Evolutionary conservation across 2,113 vertebrate species (phyloP), one percentile per base, ranked within the genome.

Genomic region (Promerops cafer): DNA sequence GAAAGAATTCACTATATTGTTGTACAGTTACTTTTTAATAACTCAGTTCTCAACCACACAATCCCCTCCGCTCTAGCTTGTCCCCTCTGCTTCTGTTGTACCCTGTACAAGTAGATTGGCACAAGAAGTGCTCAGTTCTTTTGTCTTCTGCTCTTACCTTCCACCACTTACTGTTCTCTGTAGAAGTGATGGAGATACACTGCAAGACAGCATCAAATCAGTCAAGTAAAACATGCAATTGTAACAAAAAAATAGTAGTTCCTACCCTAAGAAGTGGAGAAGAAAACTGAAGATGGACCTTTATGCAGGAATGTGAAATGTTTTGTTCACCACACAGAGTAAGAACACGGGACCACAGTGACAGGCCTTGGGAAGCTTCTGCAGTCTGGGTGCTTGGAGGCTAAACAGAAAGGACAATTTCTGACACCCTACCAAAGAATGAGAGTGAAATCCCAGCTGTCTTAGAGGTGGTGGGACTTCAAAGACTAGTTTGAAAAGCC

Each of bases 261-360:
- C 23, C 18, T 84, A 30, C 33, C 20, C 12, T 15, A 63, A 81
- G 64, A 91, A 80, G 18, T 22, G 15, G 37, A 68, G 37, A 66
- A 68, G n/a, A 89, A 92, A 64, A 76, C 24, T 39, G 42, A 85
- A 49, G 45, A 71, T 49, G 19, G 35, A 19, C 16, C 4, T 86
- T 85, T 64, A 21, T 30, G 22, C 11, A 18, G 37, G 13, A 56
- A 53, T 12, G 16, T 86, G 68, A 57, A 86, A 50, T 70, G 35
- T 54, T 87, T 57, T 76, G 22, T 85, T 87, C 33, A 21, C 22
- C 0, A 2, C 17, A 7, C 7, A 28, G 57, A 52, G 18, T 69
- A 30, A 40, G 49, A 69, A 72, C 3, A 0, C 0, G 0, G 78
- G 61, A 64, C 17, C 16, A n/a, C 2, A 1, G 56, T 78, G 37